Evolutionary conservation across 2,113 vertebrate species (phyloP), one percentile per base, ranked within the genome.

Genomic region (Morone saxatilis): DNA sequence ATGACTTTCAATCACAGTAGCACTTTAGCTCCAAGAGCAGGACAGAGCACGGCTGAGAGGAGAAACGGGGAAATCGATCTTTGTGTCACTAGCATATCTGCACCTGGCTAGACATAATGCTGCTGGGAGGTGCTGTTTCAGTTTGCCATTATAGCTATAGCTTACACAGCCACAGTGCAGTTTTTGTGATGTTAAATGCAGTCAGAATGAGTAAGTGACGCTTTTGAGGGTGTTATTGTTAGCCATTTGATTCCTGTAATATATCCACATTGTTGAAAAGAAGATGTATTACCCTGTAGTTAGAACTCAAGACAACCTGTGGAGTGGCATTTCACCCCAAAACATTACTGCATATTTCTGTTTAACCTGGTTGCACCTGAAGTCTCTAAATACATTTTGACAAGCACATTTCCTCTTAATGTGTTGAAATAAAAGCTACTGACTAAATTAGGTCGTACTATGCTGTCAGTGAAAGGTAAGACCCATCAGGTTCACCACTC

Each of bases 331-430:
- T 86, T 86, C 31, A 41, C 48, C 61, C 45, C 1, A 6, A 76
- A 70, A 80, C 63, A 38, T 73, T 86, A 66, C 56, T 54, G 4
- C 40, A 70, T 76, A 45, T 87, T 45, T 84, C 48, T 51, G 60
- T 74, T 88, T 56, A 84, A 85, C 79, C 41, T 66, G 36, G 17
- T 51, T 56, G 40, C 59, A 62, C 22, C 57, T 60, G 25, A 81
- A 76, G 66, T 76, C 59, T 25, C 57, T 60, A 75, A 88, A 91
- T 85, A 53, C 61, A 74, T 84, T 91, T 67, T 86, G 90, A 89
- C 89, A 88, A 77, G 65, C 74, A 67, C 70, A 60, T 92, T 93
- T 90, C 60, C 80, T 76, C 60, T 14, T 54, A 61, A 86, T 54
- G 59, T 78, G 81, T 77, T 73, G n/a, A 48, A 89, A 74, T 87